These are phyloP conservation scores for Pseudotriccus pelzelni DNA, from an alignment of 2,797 vertebrate genomes.

Conservation along the genomic window DNA sequence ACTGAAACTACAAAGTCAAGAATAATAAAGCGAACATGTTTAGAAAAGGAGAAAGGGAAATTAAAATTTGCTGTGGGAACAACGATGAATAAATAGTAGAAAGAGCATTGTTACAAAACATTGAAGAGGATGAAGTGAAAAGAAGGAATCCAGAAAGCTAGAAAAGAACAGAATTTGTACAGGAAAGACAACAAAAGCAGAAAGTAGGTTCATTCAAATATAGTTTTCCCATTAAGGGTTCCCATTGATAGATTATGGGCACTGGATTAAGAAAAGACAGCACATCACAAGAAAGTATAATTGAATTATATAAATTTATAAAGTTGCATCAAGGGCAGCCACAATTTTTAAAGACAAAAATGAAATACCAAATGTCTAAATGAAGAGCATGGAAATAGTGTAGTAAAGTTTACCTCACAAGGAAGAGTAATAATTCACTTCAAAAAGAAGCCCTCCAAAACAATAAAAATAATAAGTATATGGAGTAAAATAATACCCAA, in stretches of 20 bases:
- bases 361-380: neutral
- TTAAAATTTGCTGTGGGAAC: neutral
- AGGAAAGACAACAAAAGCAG: neutral
- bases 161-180: neutral
- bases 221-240: neutral
- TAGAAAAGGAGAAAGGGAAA: neutral
- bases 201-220: neutral
- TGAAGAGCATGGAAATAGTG: neutral
- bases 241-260: neutral
- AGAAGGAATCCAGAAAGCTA: neutral
- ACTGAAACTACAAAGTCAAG: neutral
- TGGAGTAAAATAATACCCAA: fast-evolving
- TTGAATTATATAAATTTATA: neutral
- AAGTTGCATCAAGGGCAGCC: neutral
- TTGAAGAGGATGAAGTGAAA: neutral
- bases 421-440: neutral
- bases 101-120: neutral
- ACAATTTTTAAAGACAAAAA: neutral
- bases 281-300: neutral
- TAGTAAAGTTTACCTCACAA: neutral
- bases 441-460: neutral
- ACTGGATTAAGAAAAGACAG: neutral
- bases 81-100: neutral
- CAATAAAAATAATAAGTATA: neutral
- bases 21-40: neutral